Conservation (phyloP, 2,113 vertebrate genomes). For the Scomber scombrus region DNA sequence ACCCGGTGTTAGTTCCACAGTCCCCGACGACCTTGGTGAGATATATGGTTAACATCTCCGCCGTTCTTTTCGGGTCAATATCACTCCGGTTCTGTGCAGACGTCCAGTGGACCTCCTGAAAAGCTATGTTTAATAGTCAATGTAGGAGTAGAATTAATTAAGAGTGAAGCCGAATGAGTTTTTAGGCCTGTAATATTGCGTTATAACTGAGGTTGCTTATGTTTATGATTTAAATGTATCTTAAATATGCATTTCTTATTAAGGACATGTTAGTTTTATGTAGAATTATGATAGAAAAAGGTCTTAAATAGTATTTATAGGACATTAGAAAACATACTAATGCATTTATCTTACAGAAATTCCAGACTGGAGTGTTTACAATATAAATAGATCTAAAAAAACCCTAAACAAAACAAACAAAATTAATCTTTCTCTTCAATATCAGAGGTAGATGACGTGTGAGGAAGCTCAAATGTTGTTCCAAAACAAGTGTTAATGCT, state of each 20-base stretch:
- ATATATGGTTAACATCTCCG: constrained; percentile 39
- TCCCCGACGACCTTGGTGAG: constrained; percentile 69
- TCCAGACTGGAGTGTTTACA: background rate
- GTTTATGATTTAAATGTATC: background rate
- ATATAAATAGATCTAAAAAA: background rate
- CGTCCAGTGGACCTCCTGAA: constrained; percentile 1
- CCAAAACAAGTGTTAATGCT: constrained; percentile 17
- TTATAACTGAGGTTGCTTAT: background rate
- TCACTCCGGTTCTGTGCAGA: constrained; percentile 32
- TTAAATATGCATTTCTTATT: background rate
- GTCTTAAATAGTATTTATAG: background rate
- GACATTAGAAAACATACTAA: background rate
- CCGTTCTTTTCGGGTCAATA: constrained; percentile 32
- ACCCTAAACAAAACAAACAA: background rate
- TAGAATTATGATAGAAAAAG: background rate
- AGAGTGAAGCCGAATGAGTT: too few relatives aligned
- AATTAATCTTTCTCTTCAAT: background rate
- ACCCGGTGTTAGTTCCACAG: constrained; percentile 59
- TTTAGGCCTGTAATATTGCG: background rate
- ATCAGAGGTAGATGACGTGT: background rate
- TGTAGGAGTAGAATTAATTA: too few relatives aligned
- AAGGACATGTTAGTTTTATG: background rate
- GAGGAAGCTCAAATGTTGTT: constrained; percentile 1
- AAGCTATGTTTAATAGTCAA: background rate
- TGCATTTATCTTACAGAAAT: background rate